A percentile compares a stretch with the other conserved stretches of the same genome.
These are phyloP conservation scores for Aspidiotus rigidus DNA, from an alignment of 2,888 invertebrate species.

Conservation along the genomic window DNA sequence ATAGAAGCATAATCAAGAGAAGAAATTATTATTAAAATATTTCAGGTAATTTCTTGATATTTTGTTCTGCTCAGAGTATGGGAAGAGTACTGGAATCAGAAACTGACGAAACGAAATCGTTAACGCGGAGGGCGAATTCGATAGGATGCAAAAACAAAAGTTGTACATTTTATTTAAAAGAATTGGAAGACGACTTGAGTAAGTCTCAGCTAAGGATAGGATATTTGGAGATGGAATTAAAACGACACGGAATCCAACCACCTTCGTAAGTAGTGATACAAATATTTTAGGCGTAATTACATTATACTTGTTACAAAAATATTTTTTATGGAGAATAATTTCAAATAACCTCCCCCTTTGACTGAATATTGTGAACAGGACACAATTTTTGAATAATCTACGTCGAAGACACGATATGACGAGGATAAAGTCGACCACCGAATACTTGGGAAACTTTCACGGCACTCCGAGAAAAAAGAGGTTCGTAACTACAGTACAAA, in stretches of 20 bases:
- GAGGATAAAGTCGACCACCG: conserved; percentile 27
- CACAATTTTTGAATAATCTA: conserved; percentile 13
- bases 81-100: conserved; percentile 69
- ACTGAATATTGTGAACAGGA: too few relatives aligned
- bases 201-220: conserved; percentile 74
- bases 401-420: conserved; percentile 30
- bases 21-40: too few relatives aligned
- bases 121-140: conserved; percentile 10
- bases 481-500: conserved; percentile 1
- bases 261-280: conserved; percentile 20
- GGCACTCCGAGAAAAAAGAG: conserved; percentile 18
- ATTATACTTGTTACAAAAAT: too few relatives aligned
- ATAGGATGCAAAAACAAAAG: conserved; percentile 62
- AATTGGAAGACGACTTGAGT: conserved; percentile 81
- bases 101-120: conserved; percentile 59
- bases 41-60: not conserved
- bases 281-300: not conserved
- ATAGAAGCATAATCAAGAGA: too few relatives aligned
- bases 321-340: not conserved
- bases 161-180: conserved; percentile 78
- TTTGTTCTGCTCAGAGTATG: conserved; percentile 47
- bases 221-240: conserved; percentile 75
- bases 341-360: too few relatives aligned
- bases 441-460: conserved; percentile 30
- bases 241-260: conserved; percentile 66